Evolutionary conservation across 92 coral and sea anemone species (phyloP), one percentile per base, ranked within the genome.

Genomic region (Porites lobata): DNA sequence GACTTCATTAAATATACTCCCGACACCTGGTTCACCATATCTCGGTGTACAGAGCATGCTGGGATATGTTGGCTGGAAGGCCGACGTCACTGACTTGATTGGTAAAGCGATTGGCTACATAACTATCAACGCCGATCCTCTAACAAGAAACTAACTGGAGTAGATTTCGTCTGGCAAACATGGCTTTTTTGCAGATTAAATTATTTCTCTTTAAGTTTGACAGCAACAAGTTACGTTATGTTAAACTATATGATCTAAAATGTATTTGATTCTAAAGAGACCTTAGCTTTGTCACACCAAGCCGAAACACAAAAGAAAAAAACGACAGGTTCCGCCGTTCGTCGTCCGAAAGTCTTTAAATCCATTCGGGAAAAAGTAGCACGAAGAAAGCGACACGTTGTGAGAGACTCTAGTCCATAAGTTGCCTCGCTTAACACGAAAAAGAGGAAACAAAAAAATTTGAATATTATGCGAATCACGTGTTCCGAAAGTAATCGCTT

Each of bases 21-120:
- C 92, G 88, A 94, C 99, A 98, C 98, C 99, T 98, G 99, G 98
- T 94, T 91, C 87, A 85, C 81, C 87, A 85, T 93, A 90, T 90
- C 92, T 91, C 87, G 70, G 86, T 75, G 71, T 92, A 96, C 82
- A 84, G 92, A 71, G 98, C 87, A 91, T 80, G 92, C 80, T 86
- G 98, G 99, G 99, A 96, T 87, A 86, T 80, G 75, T 68, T 89
- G 92, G 88, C 86, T 91, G 69, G 88, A 80, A 38, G 47, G 47
- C 47, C 47, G 47, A 94, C 97, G 96, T 92, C 98, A 93, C 94
- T 57, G 90, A 70, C 18, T 80, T 63, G 74, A 89, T 75, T 68
- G 69, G 72, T 54, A 57, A 62, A 65, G 82, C 83, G 94, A 98
- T 98, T 98, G 98, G 99, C 80, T 93, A 59, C 68, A 61, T 82